Evolutionary conservation across 2,113 vertebrate species (phyloP).

Genomic region (Limanda limanda): DNA sequence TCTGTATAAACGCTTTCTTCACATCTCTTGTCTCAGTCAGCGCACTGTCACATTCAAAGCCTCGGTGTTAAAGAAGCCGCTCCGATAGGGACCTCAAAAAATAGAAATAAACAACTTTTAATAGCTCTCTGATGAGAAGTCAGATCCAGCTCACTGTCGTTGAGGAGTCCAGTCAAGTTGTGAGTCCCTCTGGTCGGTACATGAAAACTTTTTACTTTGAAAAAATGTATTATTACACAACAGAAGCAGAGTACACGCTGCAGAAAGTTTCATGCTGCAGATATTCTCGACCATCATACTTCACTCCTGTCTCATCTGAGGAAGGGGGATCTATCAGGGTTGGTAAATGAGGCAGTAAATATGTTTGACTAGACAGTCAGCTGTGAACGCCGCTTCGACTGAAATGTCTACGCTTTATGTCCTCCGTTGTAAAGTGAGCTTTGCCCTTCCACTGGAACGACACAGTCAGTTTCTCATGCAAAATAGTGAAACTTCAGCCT

Average conservation of each 20-base stretch:
- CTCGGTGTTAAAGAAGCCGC: neutral
- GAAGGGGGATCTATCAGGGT: neutral
- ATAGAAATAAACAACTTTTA: constrained; percentile 55
- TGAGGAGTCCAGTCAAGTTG: constrained; percentile 31
- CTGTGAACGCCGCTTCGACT: neutral
- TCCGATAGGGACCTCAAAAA: constrained; percentile 33
- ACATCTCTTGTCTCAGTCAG: constrained; percentile 38
- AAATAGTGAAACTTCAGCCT: neutral
- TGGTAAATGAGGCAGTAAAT: constrained; percentile 45
- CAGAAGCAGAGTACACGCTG: neutral
- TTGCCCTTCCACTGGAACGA: neutral
- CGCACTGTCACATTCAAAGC: constrained; percentile 50
- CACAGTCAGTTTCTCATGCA: neutral
- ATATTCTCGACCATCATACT: neutral
- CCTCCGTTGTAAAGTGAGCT: neutral
- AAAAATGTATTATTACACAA: neutral
- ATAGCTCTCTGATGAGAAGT: constrained; percentile 36
- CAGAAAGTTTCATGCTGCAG: neutral
- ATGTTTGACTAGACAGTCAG: constrained; percentile 16
- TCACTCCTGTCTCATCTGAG: neutral
- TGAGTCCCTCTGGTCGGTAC: neutral
- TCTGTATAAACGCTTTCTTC: constrained; percentile 29
- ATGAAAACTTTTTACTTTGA: neutral
- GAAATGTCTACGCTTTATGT: neutral
- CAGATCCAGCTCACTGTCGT: constrained; percentile 22